Conservation (phyloP, 2,113 vertebrate species). For the Malurus melanocephalus region DNA sequence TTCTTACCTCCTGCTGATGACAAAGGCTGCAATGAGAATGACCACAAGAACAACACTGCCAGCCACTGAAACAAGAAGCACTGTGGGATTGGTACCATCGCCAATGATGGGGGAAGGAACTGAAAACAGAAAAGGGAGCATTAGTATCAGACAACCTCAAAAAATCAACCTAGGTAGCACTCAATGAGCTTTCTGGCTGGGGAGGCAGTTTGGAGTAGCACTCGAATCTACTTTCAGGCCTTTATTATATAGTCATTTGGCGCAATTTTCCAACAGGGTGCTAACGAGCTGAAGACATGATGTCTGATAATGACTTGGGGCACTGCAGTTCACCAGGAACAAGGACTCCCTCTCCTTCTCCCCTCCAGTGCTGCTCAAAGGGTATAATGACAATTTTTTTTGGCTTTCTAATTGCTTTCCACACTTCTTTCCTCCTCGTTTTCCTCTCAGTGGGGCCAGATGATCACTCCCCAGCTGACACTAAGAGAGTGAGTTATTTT, state of each 20-base stretch:
- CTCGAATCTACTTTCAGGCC: not conserved
- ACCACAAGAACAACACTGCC: slow-evolving; percentile 93
- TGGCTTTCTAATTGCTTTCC: slow-evolving; percentile 27
- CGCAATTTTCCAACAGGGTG: slow-evolving; percentile 29
- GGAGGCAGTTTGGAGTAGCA: not conserved
- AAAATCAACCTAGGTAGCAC: slow-evolving; percentile 16
- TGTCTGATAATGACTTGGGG: slow-evolving; percentile 23
- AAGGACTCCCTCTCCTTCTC: slow-evolving; percentile 6
- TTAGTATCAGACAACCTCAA: slow-evolving; percentile 2
- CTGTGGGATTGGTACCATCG: slow-evolving; percentile 91
- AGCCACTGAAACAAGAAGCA: slow-evolving; percentile 90
- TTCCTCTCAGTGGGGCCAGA: slow-evolving; percentile 5
- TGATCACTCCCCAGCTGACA: not conserved
- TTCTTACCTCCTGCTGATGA: slow-evolving; percentile 95
- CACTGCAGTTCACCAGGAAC: not conserved
- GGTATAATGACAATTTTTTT: slow-evolving; percentile 15
- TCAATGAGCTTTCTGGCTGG: not conserved
- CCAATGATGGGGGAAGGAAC: slow-evolving; percentile 94
- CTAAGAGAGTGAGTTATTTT: slow-evolving; percentile 26
- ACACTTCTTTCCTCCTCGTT: not conserved
- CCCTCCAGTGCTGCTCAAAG: not conserved
- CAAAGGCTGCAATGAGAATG: slow-evolving; percentile 93
- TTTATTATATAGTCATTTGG: not conserved
- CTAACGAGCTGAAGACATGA: slow-evolving; percentile 47
- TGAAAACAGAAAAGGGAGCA: slow-evolving; percentile 60